Conservation (phyloP, 2,888 invertebrate species). For the Lypha dubia region DNA sequence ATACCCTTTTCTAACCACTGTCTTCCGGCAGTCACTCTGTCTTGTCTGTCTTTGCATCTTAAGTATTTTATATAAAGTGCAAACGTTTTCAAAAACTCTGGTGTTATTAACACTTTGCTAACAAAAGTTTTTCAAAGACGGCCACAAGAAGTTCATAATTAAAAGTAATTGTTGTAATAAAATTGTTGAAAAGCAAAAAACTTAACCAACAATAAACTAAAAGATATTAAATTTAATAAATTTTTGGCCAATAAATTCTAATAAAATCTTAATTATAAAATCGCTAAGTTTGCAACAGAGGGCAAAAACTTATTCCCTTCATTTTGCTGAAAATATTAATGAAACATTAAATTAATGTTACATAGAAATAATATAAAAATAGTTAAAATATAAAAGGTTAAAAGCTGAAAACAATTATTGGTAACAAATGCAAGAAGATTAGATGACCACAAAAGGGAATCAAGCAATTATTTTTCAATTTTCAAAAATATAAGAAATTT, state of each 20-base stretch:
- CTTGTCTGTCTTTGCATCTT: conserved; percentile 37
- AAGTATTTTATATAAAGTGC: conserved; percentile 59
- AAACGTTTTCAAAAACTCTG: conserved; percentile 55
- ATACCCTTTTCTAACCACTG: conserved; percentile 43
- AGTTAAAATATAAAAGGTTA: conserved; percentile 52
- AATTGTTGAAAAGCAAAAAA: background rate
- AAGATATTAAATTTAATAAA: background rate
- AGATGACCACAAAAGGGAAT: background rate
- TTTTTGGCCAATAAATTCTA: conserved; percentile 25
- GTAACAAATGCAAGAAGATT: background rate
- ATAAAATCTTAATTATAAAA: conserved; percentile 26
- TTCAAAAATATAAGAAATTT: background rate
- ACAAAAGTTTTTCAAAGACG: conserved; percentile 22
- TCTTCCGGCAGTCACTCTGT: too few species aligned
- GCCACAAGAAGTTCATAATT: conserved; percentile 25
- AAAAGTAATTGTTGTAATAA: conserved; percentile 20
- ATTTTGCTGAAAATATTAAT: conserved; percentile 34
- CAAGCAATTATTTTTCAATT: background rate
- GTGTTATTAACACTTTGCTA: conserved; percentile 36
- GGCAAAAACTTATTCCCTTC: too few species aligned
- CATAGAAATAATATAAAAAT: background rate
- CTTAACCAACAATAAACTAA: background rate
- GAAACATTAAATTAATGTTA: conserved; percentile 30
- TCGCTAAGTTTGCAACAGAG: too few species aligned
- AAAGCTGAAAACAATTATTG: conserved; percentile 2